Percentiles rank a stretch among this genome's conserved stretches.
Conservation (phyloP, 2,888 invertebrate genomes). For the Mechanitis messenoides region DNA sequence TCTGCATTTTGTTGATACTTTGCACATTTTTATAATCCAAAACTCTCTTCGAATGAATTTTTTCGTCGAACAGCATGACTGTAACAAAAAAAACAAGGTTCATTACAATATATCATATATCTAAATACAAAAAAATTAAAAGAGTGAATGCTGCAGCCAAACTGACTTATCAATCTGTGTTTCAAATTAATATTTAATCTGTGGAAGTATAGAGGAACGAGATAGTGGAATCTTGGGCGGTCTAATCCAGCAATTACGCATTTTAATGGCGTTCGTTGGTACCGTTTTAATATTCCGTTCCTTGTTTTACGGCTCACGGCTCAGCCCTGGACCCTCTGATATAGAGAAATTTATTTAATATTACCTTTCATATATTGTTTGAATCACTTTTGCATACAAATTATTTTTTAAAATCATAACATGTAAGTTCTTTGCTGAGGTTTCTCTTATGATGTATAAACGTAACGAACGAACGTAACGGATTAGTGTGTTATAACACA, state of each 20-base stretch:
- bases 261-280: conserved; percentile 67
- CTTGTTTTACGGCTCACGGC: conserved; percentile 66
- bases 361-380: conserved; percentile 22
- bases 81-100: conserved; percentile 5
- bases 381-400: conserved; percentile 26
- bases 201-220: conserved; percentile 35
- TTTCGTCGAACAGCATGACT: not conserved
- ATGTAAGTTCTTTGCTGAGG: too few relatives aligned
- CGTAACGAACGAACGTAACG: too few relatives aligned
- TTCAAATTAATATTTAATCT: conserved; percentile 23
- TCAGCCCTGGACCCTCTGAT: conserved; percentile 36
- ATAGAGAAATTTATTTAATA: conserved; percentile 34
- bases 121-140: not conserved
- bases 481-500: too few relatives aligned
- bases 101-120: not conserved
- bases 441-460: too few relatives aligned
- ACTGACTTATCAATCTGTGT: conserved; percentile 7
- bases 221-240: conserved; percentile 72
- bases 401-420: conserved; percentile 5
- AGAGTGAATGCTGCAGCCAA: not conserved
- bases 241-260: conserved; percentile 75
- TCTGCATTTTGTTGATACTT: not conserved
- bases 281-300: conserved; percentile 73
- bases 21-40: not conserved
- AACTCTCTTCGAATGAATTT: not conserved